Conservation (phyloP, 2,797 vertebrate genomes). For the Bradypodion pumilum region DNA sequence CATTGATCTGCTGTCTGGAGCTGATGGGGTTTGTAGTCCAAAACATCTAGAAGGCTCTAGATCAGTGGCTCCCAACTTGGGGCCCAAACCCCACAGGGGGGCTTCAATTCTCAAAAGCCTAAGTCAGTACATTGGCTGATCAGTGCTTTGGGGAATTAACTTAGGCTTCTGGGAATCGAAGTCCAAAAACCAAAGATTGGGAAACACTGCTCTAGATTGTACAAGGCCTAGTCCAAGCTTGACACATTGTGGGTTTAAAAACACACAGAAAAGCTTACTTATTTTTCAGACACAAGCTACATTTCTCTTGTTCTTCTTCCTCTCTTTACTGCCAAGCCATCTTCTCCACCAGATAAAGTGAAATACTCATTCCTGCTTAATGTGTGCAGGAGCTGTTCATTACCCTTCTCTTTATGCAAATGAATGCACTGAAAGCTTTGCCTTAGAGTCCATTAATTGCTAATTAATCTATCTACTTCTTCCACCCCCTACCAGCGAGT, state of each 20-base stretch:
- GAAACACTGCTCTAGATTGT: too few relatives aligned
- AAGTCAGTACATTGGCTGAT: too few relatives aligned
- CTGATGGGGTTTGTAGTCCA: background rate
- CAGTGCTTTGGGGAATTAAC: too few relatives aligned
- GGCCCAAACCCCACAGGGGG: too few relatives aligned
- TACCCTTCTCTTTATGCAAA: slow-evolving; percentile 45
- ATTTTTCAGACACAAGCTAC: background rate
- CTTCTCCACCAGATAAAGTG: slow-evolving; percentile 10
- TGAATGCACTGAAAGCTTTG: slow-evolving; percentile 43
- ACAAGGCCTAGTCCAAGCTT: background rate
- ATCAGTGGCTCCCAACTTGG: too few relatives aligned
- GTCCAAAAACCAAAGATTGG: too few relatives aligned
- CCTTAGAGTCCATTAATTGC: slow-evolving; percentile 45
- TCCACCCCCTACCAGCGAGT: slow-evolving; percentile 12
- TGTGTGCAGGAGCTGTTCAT: slow-evolving; percentile 23
- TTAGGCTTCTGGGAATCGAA: too few relatives aligned
- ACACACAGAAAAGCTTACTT: background rate
- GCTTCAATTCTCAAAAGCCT: too few relatives aligned
- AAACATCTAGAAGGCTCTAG: background rate
- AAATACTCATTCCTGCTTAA: slow-evolving; percentile 2
- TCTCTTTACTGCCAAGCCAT: background rate
- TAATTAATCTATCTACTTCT: slow-evolving; percentile 42
- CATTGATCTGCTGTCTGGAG: background rate
- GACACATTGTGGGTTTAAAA: background rate
- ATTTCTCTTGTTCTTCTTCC: background rate